Evolutionary conservation across 2,888 invertebrate genomes (phyloP), one percentile per base, ranked within the genome.

Genomic region (Pandemis heparana): DNA sequence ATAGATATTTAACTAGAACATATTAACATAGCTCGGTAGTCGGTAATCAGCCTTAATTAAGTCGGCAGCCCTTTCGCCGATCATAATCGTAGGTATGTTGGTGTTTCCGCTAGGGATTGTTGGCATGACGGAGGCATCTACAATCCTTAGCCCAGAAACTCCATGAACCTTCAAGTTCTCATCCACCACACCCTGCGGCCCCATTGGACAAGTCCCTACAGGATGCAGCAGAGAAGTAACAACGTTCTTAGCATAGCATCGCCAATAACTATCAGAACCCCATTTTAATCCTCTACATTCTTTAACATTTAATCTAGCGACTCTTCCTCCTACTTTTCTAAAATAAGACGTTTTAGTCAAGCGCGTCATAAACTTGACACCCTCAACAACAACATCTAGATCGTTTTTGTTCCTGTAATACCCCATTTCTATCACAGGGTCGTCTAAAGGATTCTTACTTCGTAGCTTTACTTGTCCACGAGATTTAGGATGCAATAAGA

Each of bases 161-260:
- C 87, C 85, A 75, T 90, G 83, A 0, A 94, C 94, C 38, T 77
- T 83, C 39, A 93, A 78, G 60, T 80, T 82, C 71, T 88, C 90
- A 71, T 94, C 86, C 0, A 93, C 92, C 0, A 94, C 93, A 0
- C 92, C 91, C 61, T 83, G 53, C 0, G 75, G 75, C 0, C 91
- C 92, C 92, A 94, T 93, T 3, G 85, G 84, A 71, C 92, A 93
- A 1, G 92, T 90, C 0, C 95, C 94, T 0, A 94, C 95, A 46
- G 95, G 95, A 83, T 96, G 96, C 74, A 95, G 95, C 69, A 96
- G 89, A 9, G 96, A 95, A 41, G 94, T 88, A 0, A 95, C 95
- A 18, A 95, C 87, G 75, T 95, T 94, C 53, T 94, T 90, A 0
- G 95, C 92, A 79, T 95, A 95, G 80, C 97, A 97, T 60, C 91